These are phyloP conservation scores for Hippoglossus hippoglossus DNA, from an alignment of 2,797 vertebrate species.

Conservation along the genomic window DNA sequence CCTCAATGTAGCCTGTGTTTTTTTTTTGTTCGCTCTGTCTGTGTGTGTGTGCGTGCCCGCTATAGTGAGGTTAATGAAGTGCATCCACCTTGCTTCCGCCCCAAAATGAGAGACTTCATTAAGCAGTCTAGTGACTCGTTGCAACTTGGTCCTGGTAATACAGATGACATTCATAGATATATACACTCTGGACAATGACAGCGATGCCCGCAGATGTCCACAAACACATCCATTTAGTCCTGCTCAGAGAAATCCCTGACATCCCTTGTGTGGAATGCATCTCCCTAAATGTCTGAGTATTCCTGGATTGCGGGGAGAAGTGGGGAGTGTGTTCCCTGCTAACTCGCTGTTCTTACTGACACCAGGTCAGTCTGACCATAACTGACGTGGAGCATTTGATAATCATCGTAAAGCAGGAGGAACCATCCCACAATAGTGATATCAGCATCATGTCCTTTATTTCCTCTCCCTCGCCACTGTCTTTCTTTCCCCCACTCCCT, in stretches of 20 bases:
- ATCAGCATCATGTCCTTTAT: neutral
- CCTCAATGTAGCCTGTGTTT: slow-evolving; percentile 67
- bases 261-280: neutral
- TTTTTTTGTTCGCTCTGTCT: slow-evolving; percentile 53
- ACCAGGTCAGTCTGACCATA: neutral
- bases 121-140: slow-evolving; percentile 44
- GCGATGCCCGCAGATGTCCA: slow-evolving; percentile 1
- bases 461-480: slow-evolving; percentile 12
- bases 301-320: neutral
- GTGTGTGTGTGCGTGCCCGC: slow-evolving; percentile 22
- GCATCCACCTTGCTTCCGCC: slow-evolving; percentile 72
- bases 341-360: no score
- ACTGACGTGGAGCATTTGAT: neutral
- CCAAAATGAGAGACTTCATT: slow-evolving; percentile 71
- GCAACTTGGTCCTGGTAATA: slow-evolving; percentile 31
- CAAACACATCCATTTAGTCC: neutral
- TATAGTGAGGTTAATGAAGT: slow-evolving; percentile 82
- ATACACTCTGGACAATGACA: neutral
- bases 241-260: neutral
- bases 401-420: neutral
- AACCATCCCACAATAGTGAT: neutral
- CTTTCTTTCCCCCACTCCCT: neutral
- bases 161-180: slow-evolving; percentile 32
- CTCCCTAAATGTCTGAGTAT: neutral
- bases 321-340: neutral